Evolutionary conservation across 2,113 vertebrate genomes (phyloP), one percentile per base, ranked within the genome.

Genomic region (Alligator mississippiensis): DNA sequence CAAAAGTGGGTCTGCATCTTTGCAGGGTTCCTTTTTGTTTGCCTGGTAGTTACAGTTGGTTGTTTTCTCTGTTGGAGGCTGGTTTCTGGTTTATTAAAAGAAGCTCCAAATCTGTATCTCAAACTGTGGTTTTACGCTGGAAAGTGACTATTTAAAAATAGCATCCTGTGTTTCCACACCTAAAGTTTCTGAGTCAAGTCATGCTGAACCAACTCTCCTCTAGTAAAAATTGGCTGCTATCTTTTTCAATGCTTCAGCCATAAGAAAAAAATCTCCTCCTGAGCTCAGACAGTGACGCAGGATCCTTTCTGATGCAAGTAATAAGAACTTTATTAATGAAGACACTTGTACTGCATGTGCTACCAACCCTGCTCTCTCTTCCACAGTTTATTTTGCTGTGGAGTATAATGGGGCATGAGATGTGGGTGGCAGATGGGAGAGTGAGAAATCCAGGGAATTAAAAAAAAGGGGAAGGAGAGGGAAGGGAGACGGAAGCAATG

Each of bases 161-260:
- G 3, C 19, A 80, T 28, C 57, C 6, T n/a, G 55, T 1, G 2
- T 19, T 11, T 72, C 47, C 47, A 47, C 47, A 47, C 47, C 6
- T 47, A 6, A 57, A 34, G 47, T 34, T 93, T 78, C 38, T 55
- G 57, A 64, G 15, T 11, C 88, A 27, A 24, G 62, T 90, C 59
- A 3, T 0, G 0, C 25, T 28, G 66, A 64, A 86, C 9, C 12
- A 8, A 11, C 16, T 47, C 25, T 19, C 62, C 4, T 5, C 58
- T 34, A 81, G 34, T 57, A 87, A 62, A 13, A 3, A 5, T 4
- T 27, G 80, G 47, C 19, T 70, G 4, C 61, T 9, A 60, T 38
- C 5, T 61, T 72, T 24, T 21, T 8, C 54, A 25, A 11, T 17
- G 77, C 9, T 34, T 17, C 30, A 47, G 47, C 55, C 6, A 27